Evolutionary conservation across 2,797 vertebrate species (phyloP).

Genomic region (Cirrhinus mrigala): DNA sequence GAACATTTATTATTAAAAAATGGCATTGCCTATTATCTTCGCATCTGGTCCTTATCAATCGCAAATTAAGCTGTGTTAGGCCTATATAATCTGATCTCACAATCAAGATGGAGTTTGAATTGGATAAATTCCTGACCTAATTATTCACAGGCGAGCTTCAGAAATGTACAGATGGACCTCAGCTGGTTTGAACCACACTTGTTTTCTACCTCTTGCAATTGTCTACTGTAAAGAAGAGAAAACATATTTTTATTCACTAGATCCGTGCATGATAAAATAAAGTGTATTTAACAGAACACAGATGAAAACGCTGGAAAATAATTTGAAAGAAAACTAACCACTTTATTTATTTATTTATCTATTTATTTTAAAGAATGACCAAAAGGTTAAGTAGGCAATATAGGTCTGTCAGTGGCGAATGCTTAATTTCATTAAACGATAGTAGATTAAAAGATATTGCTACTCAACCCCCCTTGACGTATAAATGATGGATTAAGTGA

Average conservation of each 20-base stretch:
- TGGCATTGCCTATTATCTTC: constrained; percentile 65
- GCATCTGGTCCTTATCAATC: constrained; percentile 67
- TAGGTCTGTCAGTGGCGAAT: constrained; percentile 14
- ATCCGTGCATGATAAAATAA: background rate
- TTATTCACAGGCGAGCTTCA: constrained; percentile 68
- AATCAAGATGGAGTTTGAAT: constrained; percentile 65
- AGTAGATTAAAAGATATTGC: constrained; percentile 79
- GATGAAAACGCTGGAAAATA: background rate
- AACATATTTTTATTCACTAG: background rate
- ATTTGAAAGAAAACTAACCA: background rate
- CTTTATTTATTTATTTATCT: background rate
- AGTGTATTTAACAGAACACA: background rate
- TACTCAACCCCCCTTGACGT: constrained; percentile 67
- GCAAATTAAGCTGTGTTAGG: constrained; percentile 62
- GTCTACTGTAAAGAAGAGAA: background rate
- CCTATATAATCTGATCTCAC: constrained; percentile 68
- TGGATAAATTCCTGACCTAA: constrained; percentile 72
- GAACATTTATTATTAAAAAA: constrained; percentile 58
- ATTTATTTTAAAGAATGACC: background rate
- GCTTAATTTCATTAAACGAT: constrained; percentile 75
- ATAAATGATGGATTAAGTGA: constrained; percentile 67
- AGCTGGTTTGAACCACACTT: constrained; percentile 36
- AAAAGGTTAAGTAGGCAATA: background rate
- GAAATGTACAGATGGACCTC: constrained; percentile 66
- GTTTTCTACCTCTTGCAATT: constrained; percentile 41